phyloP scores from a whole-genome alignment of 2,888 invertebrate genomes.

The Lasioglossum vierecki region DNA sequence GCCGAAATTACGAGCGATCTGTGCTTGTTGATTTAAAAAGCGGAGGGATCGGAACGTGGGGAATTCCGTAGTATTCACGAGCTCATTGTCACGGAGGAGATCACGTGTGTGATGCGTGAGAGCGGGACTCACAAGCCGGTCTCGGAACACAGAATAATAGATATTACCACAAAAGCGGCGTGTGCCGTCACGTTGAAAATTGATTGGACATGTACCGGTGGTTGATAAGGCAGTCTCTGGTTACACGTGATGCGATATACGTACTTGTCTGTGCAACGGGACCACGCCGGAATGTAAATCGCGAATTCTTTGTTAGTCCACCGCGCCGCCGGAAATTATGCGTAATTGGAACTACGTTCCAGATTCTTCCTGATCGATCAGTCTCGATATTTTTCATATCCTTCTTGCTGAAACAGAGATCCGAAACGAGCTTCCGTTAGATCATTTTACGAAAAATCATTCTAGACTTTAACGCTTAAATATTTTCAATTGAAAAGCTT shows the following conservation, averaged over 20 bases:
- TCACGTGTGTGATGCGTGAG: slow-evolving; percentile 77
- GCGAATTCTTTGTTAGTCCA: slow-evolving; percentile 9
- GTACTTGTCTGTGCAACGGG: slow-evolving; percentile 26
- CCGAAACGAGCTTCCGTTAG: neutral
- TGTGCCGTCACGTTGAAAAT: slow-evolving; percentile 77
- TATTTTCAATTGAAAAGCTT: neutral
- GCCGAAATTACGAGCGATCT: slow-evolving; percentile 55
- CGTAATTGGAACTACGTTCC: neutral
- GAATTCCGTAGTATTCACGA: slow-evolving; percentile 70
- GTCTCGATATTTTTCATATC: neutral
- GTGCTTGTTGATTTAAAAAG: slow-evolving; percentile 63
- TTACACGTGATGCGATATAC: slow-evolving; percentile 55
- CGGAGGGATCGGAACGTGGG: slow-evolving; percentile 62
- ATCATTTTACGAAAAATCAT: too few species aligned
- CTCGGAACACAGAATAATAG: slow-evolving; percentile 77
- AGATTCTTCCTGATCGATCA: neutral
- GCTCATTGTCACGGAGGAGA: slow-evolving; percentile 77
- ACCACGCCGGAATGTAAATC: slow-evolving; percentile 38
- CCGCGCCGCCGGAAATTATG: too few species aligned
- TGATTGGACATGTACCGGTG: slow-evolving; percentile 76
- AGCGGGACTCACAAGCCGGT: slow-evolving; percentile 67
- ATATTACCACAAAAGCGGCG: slow-evolving; percentile 79
- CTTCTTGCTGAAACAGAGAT: neutral
- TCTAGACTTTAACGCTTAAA: too few species aligned
- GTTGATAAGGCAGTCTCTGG: slow-evolving; percentile 71